Percentiles rank a stretch among this genome's conserved stretches.
phyloP scores from a whole-genome alignment of 2,113 vertebrate species.

The Cinclus cinclus region DNA sequence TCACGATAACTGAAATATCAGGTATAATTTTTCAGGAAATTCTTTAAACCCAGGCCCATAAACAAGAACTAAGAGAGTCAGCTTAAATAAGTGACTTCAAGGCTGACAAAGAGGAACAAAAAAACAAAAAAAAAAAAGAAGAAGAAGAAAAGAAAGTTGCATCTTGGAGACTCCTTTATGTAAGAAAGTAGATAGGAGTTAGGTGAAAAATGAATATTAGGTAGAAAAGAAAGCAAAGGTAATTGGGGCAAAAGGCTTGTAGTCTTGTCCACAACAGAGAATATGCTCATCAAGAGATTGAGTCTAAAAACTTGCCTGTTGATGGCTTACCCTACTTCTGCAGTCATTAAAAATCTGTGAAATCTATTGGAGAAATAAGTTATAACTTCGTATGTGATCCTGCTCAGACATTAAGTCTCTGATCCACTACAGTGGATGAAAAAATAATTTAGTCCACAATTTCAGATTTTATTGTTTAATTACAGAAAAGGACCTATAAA shows the following conservation, averaged over 20 bases:
- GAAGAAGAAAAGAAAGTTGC: too few species aligned
- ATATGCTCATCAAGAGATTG: accelerated
- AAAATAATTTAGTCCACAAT: background rate
- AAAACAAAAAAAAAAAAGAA: too few species aligned
- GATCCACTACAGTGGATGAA: background rate
- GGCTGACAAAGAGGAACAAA: background rate
- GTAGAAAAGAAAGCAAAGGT: background rate
- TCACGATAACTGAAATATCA: background rate
- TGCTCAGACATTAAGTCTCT: background rate
- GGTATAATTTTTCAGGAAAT: background rate
- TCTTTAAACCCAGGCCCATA: background rate
- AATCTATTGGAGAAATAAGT: background rate
- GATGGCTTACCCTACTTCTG: background rate
- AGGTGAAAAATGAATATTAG: background rate
- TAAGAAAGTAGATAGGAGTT: background rate
- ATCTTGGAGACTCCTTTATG: background rate
- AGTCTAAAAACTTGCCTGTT: background rate
- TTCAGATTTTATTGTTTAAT: background rate
- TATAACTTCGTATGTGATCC: background rate
- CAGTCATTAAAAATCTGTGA: background rate
- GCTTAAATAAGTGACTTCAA: background rate
- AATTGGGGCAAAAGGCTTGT: background rate
- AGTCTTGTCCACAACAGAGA: background rate
- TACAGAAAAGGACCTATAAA: background rate
- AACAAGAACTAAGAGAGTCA: background rate